Conservation (phyloP, 2,888 invertebrate species). For the Netelia virgata region DNA sequence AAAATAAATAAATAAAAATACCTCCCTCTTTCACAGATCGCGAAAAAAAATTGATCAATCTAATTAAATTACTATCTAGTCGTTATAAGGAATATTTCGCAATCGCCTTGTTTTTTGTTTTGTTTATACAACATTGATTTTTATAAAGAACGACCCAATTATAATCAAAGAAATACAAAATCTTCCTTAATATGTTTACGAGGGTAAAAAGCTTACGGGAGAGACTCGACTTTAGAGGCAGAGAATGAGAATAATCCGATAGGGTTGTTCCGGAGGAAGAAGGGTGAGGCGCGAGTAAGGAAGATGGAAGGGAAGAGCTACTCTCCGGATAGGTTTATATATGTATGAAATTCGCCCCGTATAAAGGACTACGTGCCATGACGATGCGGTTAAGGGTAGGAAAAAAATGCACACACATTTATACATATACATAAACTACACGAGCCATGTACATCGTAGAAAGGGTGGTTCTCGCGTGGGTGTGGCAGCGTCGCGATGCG, state of each 20-base stretch:
- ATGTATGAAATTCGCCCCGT: background rate
- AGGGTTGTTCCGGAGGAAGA: constrained; percentile 2
- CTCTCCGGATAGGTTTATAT: background rate
- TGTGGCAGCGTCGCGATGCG: constrained; percentile 43
- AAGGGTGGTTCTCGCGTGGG: constrained; percentile 54
- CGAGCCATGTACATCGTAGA: constrained; percentile 22
- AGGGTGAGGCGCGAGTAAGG: background rate
- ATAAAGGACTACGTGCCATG: constrained; percentile 10
- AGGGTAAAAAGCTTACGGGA: no score
- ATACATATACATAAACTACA: constrained; percentile 22
- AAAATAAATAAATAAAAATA: no score
- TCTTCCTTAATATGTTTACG: no score
- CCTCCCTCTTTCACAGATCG: no score
- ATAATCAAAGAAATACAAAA: no score
- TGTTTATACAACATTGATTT: no score
- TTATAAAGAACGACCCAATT: no score
- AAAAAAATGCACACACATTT: background rate
- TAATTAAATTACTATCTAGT: no score
- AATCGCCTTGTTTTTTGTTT: no score
- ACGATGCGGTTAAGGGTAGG: constrained; percentile 21
- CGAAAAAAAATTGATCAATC: no score
- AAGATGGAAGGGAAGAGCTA: background rate
- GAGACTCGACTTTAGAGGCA: no score
- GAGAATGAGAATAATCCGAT: background rate
- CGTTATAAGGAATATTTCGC: no score